Percentiles rank a stretch among this genome's conserved stretches.
Conservation (phyloP, 2,888 invertebrate species). For the Diogma glabrata region DNA sequence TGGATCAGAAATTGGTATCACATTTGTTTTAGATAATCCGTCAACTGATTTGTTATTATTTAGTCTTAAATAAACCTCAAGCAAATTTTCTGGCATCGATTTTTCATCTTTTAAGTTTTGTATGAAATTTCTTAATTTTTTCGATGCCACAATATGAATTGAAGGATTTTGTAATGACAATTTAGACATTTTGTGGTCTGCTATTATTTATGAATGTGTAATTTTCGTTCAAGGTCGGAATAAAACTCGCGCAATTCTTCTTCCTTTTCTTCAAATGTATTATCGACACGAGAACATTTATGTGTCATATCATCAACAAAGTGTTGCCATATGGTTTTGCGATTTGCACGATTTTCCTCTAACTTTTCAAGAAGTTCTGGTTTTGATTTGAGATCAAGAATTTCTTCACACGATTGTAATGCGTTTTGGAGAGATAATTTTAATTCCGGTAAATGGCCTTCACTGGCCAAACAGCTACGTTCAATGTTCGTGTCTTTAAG, state of each 20-base stretch:
- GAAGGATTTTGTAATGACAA: slow-evolving; percentile 51
- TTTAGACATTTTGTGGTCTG: slow-evolving; percentile 34
- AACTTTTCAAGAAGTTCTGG: slow-evolving; percentile 43
- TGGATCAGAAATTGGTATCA: too few relatives aligned
- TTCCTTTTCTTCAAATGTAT: slow-evolving; percentile 67
- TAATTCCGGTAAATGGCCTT: slow-evolving; percentile 47
- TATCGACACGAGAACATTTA: slow-evolving; percentile 63
- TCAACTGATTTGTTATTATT: slow-evolving; percentile 22
- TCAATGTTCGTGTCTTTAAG: slow-evolving; percentile 63
- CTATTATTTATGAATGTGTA: slow-evolving; percentile 43
- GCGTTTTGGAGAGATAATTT: slow-evolving; percentile 55
- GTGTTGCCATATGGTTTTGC: slow-evolving; percentile 54
- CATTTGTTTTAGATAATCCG: background rate
- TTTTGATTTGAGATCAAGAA: slow-evolving; percentile 47
- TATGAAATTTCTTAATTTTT: slow-evolving; percentile 44
- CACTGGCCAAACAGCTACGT: slow-evolving; percentile 49
- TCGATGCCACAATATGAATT: slow-evolving; percentile 51
- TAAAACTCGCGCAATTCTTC: slow-evolving; percentile 63
- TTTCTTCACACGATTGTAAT: slow-evolving; percentile 46
- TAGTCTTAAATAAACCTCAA: too few relatives aligned
- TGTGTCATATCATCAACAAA: slow-evolving; percentile 70
- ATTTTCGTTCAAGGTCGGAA: slow-evolving; percentile 59
- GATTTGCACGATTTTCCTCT: slow-evolving; percentile 38
- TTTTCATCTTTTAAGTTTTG: slow-evolving; percentile 38
- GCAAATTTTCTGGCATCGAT: slow-evolving; percentile 44